Percentiles rank a stretch among this genome's conserved stretches.
These are phyloP conservation scores for Drosophila acutilabella DNA, from an alignment of 2,888 invertebrate genomes.

Conservation along the genomic window DNA sequence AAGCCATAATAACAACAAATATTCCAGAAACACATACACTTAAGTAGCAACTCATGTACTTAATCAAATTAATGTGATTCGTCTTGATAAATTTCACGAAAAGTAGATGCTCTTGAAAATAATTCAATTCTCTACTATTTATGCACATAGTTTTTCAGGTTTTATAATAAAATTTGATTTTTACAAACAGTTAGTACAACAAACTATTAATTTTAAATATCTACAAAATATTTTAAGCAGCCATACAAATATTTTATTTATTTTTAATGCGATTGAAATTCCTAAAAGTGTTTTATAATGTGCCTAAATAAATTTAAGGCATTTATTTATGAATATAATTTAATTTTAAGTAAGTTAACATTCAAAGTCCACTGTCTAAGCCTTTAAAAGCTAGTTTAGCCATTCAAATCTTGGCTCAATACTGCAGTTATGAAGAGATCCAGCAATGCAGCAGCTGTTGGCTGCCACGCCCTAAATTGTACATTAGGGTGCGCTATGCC, in stretches of 20 bases:
- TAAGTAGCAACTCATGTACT: slow-evolving; percentile 16
- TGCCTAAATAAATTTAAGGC: too few species aligned
- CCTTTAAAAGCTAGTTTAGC: neutral
- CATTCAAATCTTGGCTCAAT: neutral
- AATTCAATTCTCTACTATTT: neutral
- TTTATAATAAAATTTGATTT: too few species aligned
- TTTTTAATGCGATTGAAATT: too few species aligned
- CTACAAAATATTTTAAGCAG: too few species aligned
- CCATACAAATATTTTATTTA: too few species aligned
- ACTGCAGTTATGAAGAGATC: neutral
- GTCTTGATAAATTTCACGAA: slow-evolving; percentile 18
- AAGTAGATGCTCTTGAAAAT: too few species aligned
- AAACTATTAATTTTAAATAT: too few species aligned
- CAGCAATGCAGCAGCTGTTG: slow-evolving; percentile 39
- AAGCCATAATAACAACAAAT: slow-evolving; percentile 34
- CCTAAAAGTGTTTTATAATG: too few species aligned
- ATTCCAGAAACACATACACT: slow-evolving; percentile 20
- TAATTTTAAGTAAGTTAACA: too few species aligned
- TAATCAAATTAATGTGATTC: slow-evolving; percentile 49
- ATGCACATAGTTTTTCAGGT: neutral
- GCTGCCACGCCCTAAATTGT: slow-evolving; percentile 32
- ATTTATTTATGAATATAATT: too few species aligned
- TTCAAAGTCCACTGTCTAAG: too few species aligned
- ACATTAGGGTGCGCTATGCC: slow-evolving; percentile 46
- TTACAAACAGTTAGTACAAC: too few species aligned